Conservation (phyloP, 2,888 invertebrate species). For the Morinoia aosen region DNA sequence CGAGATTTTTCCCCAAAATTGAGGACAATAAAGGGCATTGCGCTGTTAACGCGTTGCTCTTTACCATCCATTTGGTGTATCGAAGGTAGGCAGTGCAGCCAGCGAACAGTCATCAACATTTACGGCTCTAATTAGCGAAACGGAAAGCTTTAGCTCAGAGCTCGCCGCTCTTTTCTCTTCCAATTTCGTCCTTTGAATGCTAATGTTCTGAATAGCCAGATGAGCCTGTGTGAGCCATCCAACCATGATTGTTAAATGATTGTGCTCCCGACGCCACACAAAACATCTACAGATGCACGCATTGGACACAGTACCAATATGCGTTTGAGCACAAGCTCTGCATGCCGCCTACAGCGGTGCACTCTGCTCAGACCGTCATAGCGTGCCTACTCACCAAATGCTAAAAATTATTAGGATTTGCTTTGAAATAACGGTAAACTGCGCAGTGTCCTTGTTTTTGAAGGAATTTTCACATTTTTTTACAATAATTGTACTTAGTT, state of each 20-base stretch:
- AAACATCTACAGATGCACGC: background rate
- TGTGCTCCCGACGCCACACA: background rate
- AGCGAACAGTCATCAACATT: conserved; percentile 41
- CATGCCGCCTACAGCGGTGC: too few species aligned
- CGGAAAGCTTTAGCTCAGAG: conserved; percentile 43
- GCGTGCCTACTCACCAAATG: too few species aligned
- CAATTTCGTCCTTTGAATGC: conserved; percentile 35
- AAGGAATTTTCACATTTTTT: too few species aligned
- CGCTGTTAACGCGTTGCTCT: conserved; percentile 26
- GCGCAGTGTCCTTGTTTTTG: too few species aligned
- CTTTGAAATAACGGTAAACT: too few species aligned
- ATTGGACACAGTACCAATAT: background rate
- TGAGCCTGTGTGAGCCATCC: background rate
- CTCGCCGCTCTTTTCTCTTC: background rate
- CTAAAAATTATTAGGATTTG: too few species aligned
- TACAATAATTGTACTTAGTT: too few species aligned
- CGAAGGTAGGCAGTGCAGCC: background rate
- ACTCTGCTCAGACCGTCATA: too few species aligned
- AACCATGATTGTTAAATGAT: background rate
- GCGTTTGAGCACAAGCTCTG: background rate
- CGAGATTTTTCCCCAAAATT: background rate
- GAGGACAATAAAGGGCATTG: conserved; percentile 10
- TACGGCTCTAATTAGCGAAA: conserved; percentile 43
- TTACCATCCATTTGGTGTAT: conserved; percentile 46
- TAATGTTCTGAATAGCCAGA: conserved; percentile 34